Evolutionary conservation across 2,888 invertebrate species (phyloP), one percentile per base, ranked within the genome.

Genomic region (Limenitis camilla): DNA sequence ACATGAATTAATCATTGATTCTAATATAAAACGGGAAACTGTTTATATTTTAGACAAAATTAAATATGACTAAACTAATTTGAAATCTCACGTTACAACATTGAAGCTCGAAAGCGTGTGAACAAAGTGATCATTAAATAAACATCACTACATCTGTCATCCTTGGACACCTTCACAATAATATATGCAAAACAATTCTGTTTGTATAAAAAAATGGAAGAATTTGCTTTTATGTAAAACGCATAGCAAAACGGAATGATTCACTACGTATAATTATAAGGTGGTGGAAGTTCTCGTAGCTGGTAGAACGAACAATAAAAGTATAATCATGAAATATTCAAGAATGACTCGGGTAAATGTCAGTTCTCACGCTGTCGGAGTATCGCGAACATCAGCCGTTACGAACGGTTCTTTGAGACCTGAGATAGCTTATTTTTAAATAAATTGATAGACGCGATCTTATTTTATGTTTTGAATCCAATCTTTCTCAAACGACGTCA

Each of bases 301-400:
- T 11, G 42, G 43, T 29, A 49, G 40, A 46, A 40, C 53, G 46
- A 56, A 60, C 52, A 56, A 65, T 64, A 67, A 63, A 60, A 69
- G 61, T 67, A 62, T 56, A 66, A 63, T 69, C 65, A 74, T 71
- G 68, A 70, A 70, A 70, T 67, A 67, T 68, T 67, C 68, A 66
- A 62, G 55, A 61, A 62, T 52, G 62, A 51, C 54, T 55, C 45
- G 59, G 56, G 59, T 62, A 64, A 67, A 69, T 67, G 65, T 62
- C 63, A 66, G 60, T 68, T 71, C 71, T 63, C 72, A 72, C 70
- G 72, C 59, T 62, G 62, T 53, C 59, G 52, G 55, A 29, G 52
- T 52, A 52, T 61, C 60, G 56, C 44, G 46, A 32, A 45, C 61
- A 58, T 56, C 61, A 56, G 55, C 59, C 60, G 61, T 52, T 59